Percentiles rank a stretch among this genome's conserved stretches.
These are phyloP conservation scores for Periophthalmodon schlosseri DNA, from an alignment of 2,113 vertebrate species.

Conservation along the genomic window DNA sequence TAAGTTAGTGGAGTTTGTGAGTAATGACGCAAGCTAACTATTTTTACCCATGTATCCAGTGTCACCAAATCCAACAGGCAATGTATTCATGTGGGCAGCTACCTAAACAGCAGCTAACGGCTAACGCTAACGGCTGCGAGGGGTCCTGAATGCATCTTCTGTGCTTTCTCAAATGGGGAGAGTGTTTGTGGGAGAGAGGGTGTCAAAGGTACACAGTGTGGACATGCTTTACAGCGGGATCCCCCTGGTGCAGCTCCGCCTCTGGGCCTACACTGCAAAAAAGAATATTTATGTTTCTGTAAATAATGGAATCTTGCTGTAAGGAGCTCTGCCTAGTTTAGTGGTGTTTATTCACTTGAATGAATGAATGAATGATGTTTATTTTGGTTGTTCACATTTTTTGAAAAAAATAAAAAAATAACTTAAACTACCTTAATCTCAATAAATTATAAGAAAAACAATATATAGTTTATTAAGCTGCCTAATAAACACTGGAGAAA, in stretches of 20 bases:
- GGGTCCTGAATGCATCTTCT: constrained; percentile 35
- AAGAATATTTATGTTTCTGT: too few species aligned
- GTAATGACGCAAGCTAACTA: background rate
- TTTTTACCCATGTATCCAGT: constrained; percentile 1
- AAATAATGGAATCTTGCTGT: too few species aligned
- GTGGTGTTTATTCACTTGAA: too few species aligned
- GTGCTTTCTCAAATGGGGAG: constrained; percentile 3
- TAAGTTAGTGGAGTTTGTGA: background rate
- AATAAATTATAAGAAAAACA: too few species aligned
- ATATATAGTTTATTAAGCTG: too few species aligned
- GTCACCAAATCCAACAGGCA: constrained; percentile 30
- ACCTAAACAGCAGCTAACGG: constrained; percentile 25
- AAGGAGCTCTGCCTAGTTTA: too few species aligned
- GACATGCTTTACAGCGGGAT: constrained; percentile 27
- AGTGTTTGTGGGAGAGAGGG: background rate
- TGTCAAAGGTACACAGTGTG: constrained; percentile 4
- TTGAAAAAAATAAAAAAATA: too few species aligned
- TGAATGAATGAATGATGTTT: too few species aligned
- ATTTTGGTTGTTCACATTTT: too few species aligned
- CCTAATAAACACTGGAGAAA: too few species aligned
- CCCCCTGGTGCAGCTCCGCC: constrained; percentile 12
- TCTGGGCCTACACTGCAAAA: background rate
- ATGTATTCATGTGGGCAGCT: constrained; percentile 25
- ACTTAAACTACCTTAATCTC: too few species aligned
- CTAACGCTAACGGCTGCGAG: constrained; percentile 8